Evolutionary conservation across 2,797 vertebrate genomes (phyloP).

Genomic region (Melanogrammus aeglefinus): DNA sequence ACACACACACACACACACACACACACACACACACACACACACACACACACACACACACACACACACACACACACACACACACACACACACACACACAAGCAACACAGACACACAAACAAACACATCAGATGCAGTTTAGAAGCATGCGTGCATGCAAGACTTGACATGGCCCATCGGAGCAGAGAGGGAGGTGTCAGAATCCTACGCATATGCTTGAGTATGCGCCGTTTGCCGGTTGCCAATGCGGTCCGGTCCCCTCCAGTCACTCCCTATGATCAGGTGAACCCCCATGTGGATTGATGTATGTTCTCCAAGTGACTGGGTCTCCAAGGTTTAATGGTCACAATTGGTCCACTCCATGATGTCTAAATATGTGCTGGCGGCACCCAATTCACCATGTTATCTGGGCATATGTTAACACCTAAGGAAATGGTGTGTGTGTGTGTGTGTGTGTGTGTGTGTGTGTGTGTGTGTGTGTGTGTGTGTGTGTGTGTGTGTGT

Average conservation of each 20-base stretch:
- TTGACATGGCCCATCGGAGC: slow-evolving; percentile 42
- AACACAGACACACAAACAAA: background rate
- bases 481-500: slow-evolving; percentile 14
- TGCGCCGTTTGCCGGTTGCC: slow-evolving; percentile 41
- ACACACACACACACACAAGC: background rate
- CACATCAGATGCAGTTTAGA: background rate
- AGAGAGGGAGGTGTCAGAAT: slow-evolving; percentile 50
- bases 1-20: slow-evolving; percentile 2
- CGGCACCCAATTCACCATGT: background rate
- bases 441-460: too few relatives aligned
- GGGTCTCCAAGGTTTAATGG: slow-evolving; percentile 42
- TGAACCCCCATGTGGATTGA: background rate
- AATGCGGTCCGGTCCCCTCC: slow-evolving; percentile 32
- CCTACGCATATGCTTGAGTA: slow-evolving; percentile 47
- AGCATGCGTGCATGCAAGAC: slow-evolving; percentile 21
- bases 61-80: background rate
- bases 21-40: background rate
- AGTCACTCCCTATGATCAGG: background rate
- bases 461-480: too few relatives aligned
- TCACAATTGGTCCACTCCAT: slow-evolving; percentile 37
- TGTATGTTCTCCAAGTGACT: slow-evolving; percentile 5
- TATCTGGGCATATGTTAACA: slow-evolving; percentile 29
- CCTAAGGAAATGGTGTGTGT: slow-evolving; percentile 8
- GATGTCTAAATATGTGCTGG: slow-evolving; percentile 31
- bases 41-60: background rate